Base-by-base conservation (phyloP, 2,797 vertebrate species). In the Selene dorsalis region DNA sequence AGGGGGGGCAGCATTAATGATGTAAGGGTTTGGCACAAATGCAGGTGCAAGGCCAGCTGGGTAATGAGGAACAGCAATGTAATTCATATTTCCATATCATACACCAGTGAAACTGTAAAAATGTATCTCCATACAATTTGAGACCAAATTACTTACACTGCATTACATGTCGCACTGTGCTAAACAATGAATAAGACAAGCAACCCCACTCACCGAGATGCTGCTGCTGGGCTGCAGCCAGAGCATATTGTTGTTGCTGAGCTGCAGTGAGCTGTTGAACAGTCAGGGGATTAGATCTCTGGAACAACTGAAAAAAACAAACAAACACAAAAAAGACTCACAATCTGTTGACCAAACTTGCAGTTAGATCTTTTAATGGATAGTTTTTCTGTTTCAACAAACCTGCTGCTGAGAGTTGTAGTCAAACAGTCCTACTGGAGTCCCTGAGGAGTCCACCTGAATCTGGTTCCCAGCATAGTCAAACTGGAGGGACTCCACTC, bases 1-100 rank as follows among this genome's bases (percentile, higher is more conserved):
- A 84, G 97, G 97, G 83, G 97, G 98, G 79, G 89, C 97, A 85
- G 98, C 95, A 79, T 98, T 98, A 89, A 99, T 99, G 94, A 99
- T 99, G 88, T 99, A 99, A 16, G 98, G 98, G 92, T 99, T 99
- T 96, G 97, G 97, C 96, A 99, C 95, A 93, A 99, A 99, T n/a
- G 98, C 96, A 95, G 98, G 97, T 92, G 97, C 96, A 89, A 99
- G 96, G 89, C 98, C 97, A 95, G 97, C 95, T 88, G 95, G 32
- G 60, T 53, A 65, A 84, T 20, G 50, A 84, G 50, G 26, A 80
- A 78, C 10, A 73, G 53, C 1, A 20, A 73, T 41, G 38, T 4
- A 9, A 79, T 55, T 93, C 82, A 82, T 17, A 62, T 70, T 82
- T 77, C 13, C 43, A 62, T 8, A 74, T 66, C 11, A 71, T 24